Evolutionary conservation across 2,113 vertebrate genomes (phyloP).

Genomic region (Strix aluco): DNA sequence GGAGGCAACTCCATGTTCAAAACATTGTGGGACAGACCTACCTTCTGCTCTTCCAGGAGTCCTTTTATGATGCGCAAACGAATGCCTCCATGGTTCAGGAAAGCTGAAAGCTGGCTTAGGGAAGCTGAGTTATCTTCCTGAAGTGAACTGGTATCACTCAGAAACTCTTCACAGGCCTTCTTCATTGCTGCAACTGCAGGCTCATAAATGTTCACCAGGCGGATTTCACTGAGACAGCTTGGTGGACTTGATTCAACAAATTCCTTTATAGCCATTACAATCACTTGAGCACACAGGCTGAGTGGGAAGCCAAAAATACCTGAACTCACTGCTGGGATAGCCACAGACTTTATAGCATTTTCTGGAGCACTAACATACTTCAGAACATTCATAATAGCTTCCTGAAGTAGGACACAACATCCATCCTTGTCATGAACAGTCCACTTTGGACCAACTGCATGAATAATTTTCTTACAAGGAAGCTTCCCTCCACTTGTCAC

Average conservation of each 20-base stretch:
- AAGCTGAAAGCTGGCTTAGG: background rate
- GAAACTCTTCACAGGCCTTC: slow-evolving; percentile 55
- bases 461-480: slow-evolving; percentile 79
- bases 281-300: slow-evolving; percentile 71
- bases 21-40: slow-evolving; percentile 36
- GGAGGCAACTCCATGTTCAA: background rate
- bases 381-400: slow-evolving; percentile 69
- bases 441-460: slow-evolving; percentile 84
- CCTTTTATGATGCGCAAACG: slow-evolving; percentile 64
- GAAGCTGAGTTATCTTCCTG: background rate
- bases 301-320: slow-evolving; percentile 85
- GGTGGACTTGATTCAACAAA: background rate
- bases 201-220: slow-evolving; percentile 82
- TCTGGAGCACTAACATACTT: fast-evolving
- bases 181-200: slow-evolving; percentile 78
- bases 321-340: slow-evolving; percentile 91
- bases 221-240: slow-evolving; percentile 66
- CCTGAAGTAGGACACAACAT: background rate
- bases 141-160: slow-evolving; percentile 1
- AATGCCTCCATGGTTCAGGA: background rate
- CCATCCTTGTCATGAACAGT: fast-evolving
- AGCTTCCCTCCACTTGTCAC: slow-evolving; percentile 71
- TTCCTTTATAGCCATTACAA: slow-evolving; percentile 70
- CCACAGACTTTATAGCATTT: slow-evolving; percentile 67
- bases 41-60: slow-evolving; percentile 71